phyloP scores from a whole-genome alignment of 53 echinoderm and acorn worm species.

The Holothuria leucospilota region DNA sequence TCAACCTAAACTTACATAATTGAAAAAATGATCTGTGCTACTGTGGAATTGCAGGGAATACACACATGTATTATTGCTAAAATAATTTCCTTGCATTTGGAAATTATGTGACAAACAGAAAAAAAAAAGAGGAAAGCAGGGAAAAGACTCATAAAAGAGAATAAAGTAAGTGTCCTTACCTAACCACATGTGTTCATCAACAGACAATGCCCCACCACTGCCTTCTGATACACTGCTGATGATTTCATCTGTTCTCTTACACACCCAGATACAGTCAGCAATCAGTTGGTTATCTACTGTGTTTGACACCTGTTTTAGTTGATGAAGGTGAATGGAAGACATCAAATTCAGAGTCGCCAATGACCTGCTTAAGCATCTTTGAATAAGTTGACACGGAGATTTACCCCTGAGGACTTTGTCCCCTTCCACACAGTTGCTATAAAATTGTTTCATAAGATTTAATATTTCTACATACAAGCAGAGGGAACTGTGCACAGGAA shows the following conservation, averaged over 20 bases:
- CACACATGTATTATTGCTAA: no score
- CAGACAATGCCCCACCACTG: slow-evolving; percentile 78
- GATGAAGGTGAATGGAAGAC: slow-evolving; percentile 66
- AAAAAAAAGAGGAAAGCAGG: no score
- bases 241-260: slow-evolving; percentile 65
- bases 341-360: slow-evolving; percentile 71
- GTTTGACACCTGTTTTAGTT: slow-evolving; percentile 47
- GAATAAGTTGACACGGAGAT: slow-evolving; percentile 11
- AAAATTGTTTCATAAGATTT: slow-evolving; percentile 10
- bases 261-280: slow-evolving; percentile 33
- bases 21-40: no score
- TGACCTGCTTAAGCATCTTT: slow-evolving; percentile 52
- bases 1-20: no score
- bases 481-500: background rate
- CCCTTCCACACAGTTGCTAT: background rate
- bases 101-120: no score
- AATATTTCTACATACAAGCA: slow-evolving; percentile 13
- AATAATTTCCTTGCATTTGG: no score
- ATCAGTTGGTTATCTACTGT: slow-evolving; percentile 13
- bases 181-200: slow-evolving; percentile 88
- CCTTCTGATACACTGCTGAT: slow-evolving; percentile 83
- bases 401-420: slow-evolving; percentile 27
- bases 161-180: no score
- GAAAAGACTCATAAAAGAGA: no score
- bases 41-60: no score